Conservation (phyloP, 2,113 vertebrate genomes). For the Nannobrachium achirus region DNA sequence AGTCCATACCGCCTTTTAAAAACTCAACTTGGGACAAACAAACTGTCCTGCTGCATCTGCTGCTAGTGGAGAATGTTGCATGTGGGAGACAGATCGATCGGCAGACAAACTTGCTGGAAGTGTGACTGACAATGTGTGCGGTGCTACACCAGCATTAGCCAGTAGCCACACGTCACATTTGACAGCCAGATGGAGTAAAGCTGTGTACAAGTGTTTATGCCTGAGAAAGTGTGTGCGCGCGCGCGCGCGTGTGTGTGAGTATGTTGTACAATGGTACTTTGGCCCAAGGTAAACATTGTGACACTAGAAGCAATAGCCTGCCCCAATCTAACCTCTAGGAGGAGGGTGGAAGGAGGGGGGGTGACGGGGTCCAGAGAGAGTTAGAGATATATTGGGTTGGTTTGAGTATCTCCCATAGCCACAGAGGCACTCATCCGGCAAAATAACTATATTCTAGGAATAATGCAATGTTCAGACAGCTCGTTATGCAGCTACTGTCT, state of each 20-base stretch:
- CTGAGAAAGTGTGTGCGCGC: neutral
- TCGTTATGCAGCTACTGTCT: constrained; percentile 14
- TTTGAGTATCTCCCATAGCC: neutral
- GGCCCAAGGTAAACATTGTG: constrained; percentile 36
- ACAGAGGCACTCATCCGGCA: constrained; percentile 3
- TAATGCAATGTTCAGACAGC: constrained; percentile 1
- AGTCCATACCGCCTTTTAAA: constrained; percentile 9
- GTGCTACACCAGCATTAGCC: constrained; percentile 36
- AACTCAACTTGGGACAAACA: constrained; percentile 34
- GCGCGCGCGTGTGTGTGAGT: constrained; percentile 15
- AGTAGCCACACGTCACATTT: constrained; percentile 50
- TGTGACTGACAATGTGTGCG: constrained; percentile 58
- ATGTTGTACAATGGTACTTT: constrained; percentile 17
- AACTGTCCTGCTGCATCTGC: constrained; percentile 34
- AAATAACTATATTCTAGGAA: constrained; percentile 16
- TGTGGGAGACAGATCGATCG: constrained; percentile 41
- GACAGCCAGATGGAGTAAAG: constrained; percentile 38
- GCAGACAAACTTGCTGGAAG: constrained; percentile 31
- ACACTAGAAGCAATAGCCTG: constrained; percentile 15
- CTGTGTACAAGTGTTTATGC: constrained; percentile 8
- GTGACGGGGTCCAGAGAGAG: neutral
- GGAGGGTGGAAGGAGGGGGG: neutral
- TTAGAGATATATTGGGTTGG: neutral
- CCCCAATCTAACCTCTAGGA: neutral
- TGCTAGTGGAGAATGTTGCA: constrained; percentile 26